These are phyloP conservation scores for Sarcophaga bullata DNA, from an alignment of 1,140 invertebrate genomes.

Conservation along the genomic window DNA sequence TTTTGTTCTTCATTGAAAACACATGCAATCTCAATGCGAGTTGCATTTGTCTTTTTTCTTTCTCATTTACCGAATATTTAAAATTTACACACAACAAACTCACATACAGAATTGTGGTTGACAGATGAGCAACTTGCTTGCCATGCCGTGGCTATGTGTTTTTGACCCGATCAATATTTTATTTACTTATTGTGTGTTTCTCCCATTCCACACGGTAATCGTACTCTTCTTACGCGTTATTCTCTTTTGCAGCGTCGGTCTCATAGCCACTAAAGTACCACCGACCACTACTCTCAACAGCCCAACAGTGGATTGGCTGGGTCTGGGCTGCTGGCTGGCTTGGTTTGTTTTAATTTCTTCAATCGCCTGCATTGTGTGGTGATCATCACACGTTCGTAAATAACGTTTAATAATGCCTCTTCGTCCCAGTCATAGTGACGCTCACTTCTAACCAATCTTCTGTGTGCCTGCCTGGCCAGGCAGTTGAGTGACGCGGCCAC, in stretches of 20 bases:
- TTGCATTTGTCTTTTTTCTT: neutral
- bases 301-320: neutral
- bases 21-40: neutral
- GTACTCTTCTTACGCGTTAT: neutral
- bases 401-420: neutral
- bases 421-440: too few species aligned
- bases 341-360: neutral
- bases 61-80: neutral
- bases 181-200: slow-evolving; percentile 23
- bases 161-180: slow-evolving; percentile 30
- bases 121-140: slow-evolving; percentile 42
- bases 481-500: slow-evolving; percentile 36
- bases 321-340: too few species aligned
- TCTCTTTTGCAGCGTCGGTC: neutral
- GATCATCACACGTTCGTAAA: slow-evolving; percentile 24
- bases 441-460: neutral
- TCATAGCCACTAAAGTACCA: slow-evolving; percentile 16
- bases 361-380: neutral
- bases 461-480: neutral
- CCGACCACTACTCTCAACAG: neutral
- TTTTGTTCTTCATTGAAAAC: neutral
- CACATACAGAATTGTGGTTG: slow-evolving; percentile 12
- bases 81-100: neutral
- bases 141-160: slow-evolving; percentile 39
- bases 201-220: neutral